Conservation (phyloP, 2,888 invertebrate species). For the Ectemnius lituratus region DNA sequence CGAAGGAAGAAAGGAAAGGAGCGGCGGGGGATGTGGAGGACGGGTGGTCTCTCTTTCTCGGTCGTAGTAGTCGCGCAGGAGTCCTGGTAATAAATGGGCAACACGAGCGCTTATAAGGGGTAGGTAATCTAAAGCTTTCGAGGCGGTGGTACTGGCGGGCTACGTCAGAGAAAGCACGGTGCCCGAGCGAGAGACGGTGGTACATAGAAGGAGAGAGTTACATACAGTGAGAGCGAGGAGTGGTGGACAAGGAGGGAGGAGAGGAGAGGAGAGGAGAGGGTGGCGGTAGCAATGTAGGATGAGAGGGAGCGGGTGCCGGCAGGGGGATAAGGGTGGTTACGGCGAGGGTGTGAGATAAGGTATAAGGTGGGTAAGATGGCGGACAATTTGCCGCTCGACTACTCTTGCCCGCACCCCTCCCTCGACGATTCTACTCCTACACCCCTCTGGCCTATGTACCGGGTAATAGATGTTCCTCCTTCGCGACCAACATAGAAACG, state of each 20-base stretch:
- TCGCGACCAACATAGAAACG: constrained; percentile 68
- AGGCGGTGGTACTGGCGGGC: constrained; percentile 61
- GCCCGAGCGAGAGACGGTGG: constrained; percentile 1
- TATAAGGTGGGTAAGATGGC: constrained; percentile 78
- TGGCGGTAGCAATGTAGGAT: constrained; percentile 29
- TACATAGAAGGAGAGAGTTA: not conserved
- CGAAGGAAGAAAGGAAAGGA: constrained; percentile 5
- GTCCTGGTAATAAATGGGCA: constrained; percentile 76
- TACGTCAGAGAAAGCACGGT: constrained; percentile 33
- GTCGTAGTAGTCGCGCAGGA: constrained; percentile 67
- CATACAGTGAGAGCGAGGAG: constrained; percentile 26
- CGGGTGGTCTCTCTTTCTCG: constrained; percentile 60
- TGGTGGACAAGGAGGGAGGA: constrained; percentile 11
- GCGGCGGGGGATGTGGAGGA: constrained; percentile 40
- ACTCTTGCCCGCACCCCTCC: constrained; percentile 75
- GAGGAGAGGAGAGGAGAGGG: constrained; percentile 44
- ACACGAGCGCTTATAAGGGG: constrained; percentile 77
- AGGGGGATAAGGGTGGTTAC: constrained; percentile 63
- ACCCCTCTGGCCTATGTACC: constrained; percentile 67
- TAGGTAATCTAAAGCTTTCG: constrained; percentile 76
- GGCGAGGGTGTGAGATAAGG: constrained; percentile 73
- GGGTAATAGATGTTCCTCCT: constrained; percentile 77
- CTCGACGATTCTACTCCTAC: constrained; percentile 59
- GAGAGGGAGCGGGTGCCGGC: constrained; percentile 40
- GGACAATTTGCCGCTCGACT: constrained; percentile 78